A percentile compares a stretch with the other conserved stretches of the same genome.
Evolutionary conservation across 2,113 vertebrate species (phyloP).

Genomic region (Peromyscus leucopus): DNA sequence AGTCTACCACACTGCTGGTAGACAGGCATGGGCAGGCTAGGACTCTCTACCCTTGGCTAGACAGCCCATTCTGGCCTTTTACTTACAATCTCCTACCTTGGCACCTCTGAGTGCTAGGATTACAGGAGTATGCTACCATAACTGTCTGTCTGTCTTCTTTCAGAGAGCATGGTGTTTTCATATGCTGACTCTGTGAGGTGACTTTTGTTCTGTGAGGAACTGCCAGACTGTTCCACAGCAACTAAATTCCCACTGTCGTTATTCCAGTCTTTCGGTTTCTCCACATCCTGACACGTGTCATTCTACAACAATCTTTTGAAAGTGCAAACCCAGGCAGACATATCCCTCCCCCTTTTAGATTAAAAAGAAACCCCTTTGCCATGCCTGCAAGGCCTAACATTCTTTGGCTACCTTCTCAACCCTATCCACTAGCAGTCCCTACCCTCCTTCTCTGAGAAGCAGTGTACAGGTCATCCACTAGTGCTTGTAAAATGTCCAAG

Average conservation of each 20-base stretch:
- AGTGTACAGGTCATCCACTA: not conserved
- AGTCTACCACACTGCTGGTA: too few species aligned
- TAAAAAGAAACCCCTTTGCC: not conserved
- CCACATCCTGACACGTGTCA: not conserved
- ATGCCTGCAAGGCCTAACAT: not conserved
- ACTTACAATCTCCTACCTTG: too few species aligned
- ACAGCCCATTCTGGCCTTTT: too few species aligned
- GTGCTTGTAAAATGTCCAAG: not conserved
- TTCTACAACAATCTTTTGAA: conserved; percentile 15
- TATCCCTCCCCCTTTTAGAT: not conserved
- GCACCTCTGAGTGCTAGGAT: too few species aligned
- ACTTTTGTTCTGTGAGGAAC: not conserved
- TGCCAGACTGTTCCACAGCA: not conserved
- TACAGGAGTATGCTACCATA: too few species aligned
- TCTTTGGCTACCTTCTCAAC: not conserved
- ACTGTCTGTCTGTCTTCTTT: too few species aligned
- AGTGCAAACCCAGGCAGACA: not conserved
- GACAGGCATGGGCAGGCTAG: too few species aligned
- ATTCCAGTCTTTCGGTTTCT: not conserved
- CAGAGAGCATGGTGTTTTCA: not conserved
- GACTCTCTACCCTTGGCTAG: too few species aligned
- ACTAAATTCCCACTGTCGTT: not conserved
- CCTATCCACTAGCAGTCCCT: not conserved
- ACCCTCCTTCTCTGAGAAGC: not conserved
- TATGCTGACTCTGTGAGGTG: not conserved